Conservation (phyloP, 1,140 invertebrate genomes). For the Sitophilus oryzae region DNA sequence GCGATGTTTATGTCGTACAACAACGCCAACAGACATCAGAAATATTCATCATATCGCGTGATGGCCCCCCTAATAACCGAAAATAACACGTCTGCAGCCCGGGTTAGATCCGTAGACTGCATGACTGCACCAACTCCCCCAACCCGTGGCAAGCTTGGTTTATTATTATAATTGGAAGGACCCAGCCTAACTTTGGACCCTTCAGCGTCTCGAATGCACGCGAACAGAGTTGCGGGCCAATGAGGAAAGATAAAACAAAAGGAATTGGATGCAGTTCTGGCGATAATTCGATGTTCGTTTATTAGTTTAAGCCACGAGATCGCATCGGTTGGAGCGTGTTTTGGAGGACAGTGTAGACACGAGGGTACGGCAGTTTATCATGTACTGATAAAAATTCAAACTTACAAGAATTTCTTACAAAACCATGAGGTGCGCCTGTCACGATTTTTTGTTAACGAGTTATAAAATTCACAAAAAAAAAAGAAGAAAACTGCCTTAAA, state of each 20-base stretch:
- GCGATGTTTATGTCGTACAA: no score
- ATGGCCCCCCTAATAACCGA: background rate
- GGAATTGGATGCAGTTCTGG: background rate
- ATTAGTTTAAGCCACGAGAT: background rate
- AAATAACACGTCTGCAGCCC: constrained; percentile 4
- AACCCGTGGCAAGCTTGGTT: background rate
- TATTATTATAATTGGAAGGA: background rate
- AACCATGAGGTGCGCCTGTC: no score
- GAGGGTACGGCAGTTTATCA: no score
- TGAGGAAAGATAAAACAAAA: background rate
- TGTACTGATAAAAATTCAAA: no score
- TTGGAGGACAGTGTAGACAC: no score
- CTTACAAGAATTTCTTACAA: no score
- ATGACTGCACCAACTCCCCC: background rate
- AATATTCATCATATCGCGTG: background rate
- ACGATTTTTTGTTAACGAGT: no score
- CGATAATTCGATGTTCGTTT: background rate
- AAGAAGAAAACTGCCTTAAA: no score
- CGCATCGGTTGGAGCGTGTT: no score
- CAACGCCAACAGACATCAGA: background rate
- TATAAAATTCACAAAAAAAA: no score
- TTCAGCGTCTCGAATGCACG: background rate
- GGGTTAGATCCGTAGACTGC: background rate
- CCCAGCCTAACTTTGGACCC: background rate
- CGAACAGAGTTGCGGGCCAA: background rate